Conservation (phyloP, 1,140 invertebrate genomes). For the Drosophila miranda region DNA sequence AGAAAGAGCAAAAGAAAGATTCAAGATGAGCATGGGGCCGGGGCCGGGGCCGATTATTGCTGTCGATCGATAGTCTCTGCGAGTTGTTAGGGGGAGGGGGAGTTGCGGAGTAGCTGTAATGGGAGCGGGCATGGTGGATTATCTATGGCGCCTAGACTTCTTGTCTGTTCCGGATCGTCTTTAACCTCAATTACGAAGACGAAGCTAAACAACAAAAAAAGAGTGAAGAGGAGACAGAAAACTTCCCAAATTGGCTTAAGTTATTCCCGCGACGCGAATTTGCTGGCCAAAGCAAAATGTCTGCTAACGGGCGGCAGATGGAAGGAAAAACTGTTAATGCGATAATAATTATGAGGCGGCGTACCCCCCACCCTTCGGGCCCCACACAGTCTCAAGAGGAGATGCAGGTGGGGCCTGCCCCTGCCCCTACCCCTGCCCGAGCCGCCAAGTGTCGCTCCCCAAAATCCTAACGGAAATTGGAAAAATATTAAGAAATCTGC, state of each 20-base stretch:
- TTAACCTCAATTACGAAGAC: slow-evolving; percentile 43
- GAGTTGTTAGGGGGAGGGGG: too few relatives aligned
- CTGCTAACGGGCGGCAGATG: background rate
- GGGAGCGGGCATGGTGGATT: slow-evolving; percentile 12
- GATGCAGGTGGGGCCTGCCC: too few relatives aligned
- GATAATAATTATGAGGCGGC: slow-evolving; percentile 44
- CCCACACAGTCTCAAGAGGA: too few relatives aligned
- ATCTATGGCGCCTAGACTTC: slow-evolving; percentile 21
- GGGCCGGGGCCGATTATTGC: background rate
- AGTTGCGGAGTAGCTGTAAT: too few relatives aligned
- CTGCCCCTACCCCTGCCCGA: too few relatives aligned
- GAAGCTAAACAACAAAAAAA: background rate
- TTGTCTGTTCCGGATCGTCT: slow-evolving; percentile 14
- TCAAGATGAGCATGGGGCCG: slow-evolving; percentile 4
- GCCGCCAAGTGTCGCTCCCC: too few relatives aligned
- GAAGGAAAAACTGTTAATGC: slow-evolving; percentile 43
- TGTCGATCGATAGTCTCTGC: too few relatives aligned
- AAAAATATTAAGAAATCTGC: too few relatives aligned
- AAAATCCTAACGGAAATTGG: too few relatives aligned
- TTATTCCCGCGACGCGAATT: background rate
- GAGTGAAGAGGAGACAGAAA: slow-evolving; percentile 11
- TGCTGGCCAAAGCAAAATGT: slow-evolving; percentile 2
- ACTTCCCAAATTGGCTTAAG: slow-evolving; percentile 47
- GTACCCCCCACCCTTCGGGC: background rate
- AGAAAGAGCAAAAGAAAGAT: background rate